Evolutionary conservation across 2,888 invertebrate species (phyloP).

Genomic region (Mermis nigrescens): DNA sequence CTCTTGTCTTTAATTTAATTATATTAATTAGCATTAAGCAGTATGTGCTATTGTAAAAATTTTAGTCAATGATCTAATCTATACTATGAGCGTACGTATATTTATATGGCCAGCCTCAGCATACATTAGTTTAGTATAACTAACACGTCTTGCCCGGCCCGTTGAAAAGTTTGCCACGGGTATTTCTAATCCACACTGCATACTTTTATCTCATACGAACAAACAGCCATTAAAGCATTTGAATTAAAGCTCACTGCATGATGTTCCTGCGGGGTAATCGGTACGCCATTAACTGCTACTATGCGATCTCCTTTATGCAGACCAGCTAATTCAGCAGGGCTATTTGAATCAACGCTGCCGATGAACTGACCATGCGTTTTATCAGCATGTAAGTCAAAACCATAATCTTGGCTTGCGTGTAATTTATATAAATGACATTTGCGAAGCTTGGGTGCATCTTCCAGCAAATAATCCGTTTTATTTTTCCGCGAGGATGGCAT

Average conservation of each 20-base stretch:
- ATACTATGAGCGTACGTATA: too few species aligned
- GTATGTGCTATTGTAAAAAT: too few species aligned
- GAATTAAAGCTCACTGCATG: slow-evolving; percentile 17
- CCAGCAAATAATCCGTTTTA: too few species aligned
- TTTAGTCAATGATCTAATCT: too few species aligned
- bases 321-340: slow-evolving; percentile 21
- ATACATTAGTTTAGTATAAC: neutral
- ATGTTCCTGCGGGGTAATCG: slow-evolving; percentile 24
- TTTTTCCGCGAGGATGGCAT: too few species aligned
- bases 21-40: too few species aligned
- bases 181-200: neutral
- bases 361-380: slow-evolving; percentile 43
- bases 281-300: slow-evolving; percentile 28
- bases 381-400: slow-evolving; percentile 93
- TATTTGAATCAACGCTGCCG: slow-evolving; percentile 22
- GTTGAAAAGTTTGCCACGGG: neutral
- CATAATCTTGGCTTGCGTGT: slow-evolving; percentile 76
- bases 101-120: too few species aligned
- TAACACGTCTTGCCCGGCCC: neutral
- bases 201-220: neutral
- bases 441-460: too few species aligned
- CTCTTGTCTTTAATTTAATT: too few species aligned
- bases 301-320: slow-evolving; percentile 25
- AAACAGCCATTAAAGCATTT: neutral
- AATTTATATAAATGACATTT: too few species aligned